These are phyloP conservation scores for Cyprinodon diabolis DNA, from an alignment of 2,797 vertebrate genomes.

Conservation along the genomic window DNA sequence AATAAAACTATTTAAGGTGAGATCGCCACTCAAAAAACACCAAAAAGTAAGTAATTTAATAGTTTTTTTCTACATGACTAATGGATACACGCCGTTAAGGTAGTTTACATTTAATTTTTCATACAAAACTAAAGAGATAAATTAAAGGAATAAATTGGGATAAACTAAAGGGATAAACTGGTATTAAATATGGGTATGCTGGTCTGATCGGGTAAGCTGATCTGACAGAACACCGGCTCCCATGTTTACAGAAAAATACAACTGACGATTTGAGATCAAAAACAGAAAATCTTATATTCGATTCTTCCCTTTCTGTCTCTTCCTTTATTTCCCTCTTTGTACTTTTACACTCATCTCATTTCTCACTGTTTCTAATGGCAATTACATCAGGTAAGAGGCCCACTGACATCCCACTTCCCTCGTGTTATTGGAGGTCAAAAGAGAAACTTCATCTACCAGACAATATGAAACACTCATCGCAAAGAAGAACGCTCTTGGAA, in stretches of 20 bases:
- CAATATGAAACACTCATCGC: constrained; percentile 77
- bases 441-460: constrained; percentile 55
- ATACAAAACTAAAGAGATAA: no score
- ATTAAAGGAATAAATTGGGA: no score
- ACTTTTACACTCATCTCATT: constrained; percentile 42
- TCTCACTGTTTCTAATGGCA: constrained; percentile 57
- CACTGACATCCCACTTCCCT: constrained; percentile 66
- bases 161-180: no score
- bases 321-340: constrained; percentile 28
- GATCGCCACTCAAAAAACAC: no score
- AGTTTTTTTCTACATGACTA: no score
- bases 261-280: constrained; percentile 52
- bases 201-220: no score
- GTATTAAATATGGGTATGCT: no score
- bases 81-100: no score
- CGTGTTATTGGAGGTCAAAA: constrained; percentile 48
- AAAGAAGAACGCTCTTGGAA: constrained; percentile 60
- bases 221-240: constrained; percentile 38
- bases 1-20: no score
- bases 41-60: no score
- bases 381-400: constrained; percentile 41
- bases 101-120: no score
- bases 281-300: constrained; percentile 40
- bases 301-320: constrained; percentile 39
- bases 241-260: constrained; percentile 65